Base-by-base conservation (phyloP, 2,888 invertebrate genomes). In the Cryptus viduatorius region DNA sequence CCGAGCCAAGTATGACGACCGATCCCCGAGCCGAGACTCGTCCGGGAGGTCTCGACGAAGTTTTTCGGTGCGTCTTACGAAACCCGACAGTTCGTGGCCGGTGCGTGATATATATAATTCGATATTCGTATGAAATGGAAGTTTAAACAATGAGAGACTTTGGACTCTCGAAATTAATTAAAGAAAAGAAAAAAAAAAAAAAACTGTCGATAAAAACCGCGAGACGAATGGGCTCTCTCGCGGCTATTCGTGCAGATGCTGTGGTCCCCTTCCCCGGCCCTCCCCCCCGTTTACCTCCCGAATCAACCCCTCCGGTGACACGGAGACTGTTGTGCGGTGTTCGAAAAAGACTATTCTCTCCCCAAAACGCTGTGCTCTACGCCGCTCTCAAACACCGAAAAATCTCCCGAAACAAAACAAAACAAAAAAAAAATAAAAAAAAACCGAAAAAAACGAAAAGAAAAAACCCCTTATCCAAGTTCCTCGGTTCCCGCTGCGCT, bases 401-500 rank as follows among this genome's bases (percentile, higher is more conserved):
- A 59, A 59, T 12, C 46, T 46, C 16, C 16, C 42, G 16, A 42
- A 50, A 67, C 64, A 71, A 59, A 37, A 73, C 80, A 10, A 16
- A 24, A 42, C 48, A 14, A 46, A 42, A 56, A 75, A 61, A 24
- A 24, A 24, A 24, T 1, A 24, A 24, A 1, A 24, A 24, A 24
- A 42, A 50, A 65, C n/a, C n/a, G n/a, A 68, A 65, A 56, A 37
- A 72, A 82, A 8, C 14, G 16, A 37, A 65, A 12, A 56, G n/a
- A 56, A 75, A 61, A 37, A 80, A 73, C 56, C 72, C 77, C 50
- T 68, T 50, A 73, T 71, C 69, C 56, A 83, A 83, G 65, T 90
- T 90, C 90, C 89, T 92, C 89, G 89, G 69, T 59, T 48, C 89
- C 88, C 87, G 90, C 87, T 76, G 89, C 88, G 90, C 90, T 87